These are phyloP conservation scores for Brachypterus glaber DNA, from an alignment of 2,888 invertebrate species.

Conservation along the genomic window DNA sequence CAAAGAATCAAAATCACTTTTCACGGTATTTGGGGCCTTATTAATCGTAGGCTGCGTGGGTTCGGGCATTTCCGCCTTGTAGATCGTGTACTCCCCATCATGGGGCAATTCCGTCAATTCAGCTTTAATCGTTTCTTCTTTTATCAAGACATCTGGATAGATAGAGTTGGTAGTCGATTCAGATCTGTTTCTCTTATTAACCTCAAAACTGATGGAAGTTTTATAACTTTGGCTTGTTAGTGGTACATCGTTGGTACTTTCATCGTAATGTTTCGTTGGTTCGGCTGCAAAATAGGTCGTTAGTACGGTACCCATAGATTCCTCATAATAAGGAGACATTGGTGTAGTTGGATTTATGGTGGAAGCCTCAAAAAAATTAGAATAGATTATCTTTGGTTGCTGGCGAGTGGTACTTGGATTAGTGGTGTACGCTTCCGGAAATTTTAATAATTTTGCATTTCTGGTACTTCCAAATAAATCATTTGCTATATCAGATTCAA, in stretches of 20 bases:
- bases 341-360: constrained; percentile 19
- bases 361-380: constrained; percentile 30
- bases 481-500: constrained; percentile 23
- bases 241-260: constrained; percentile 21
- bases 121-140: constrained; percentile 19
- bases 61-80: constrained; percentile 23
- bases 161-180: constrained; percentile 1
- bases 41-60: not conserved
- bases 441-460: constrained; percentile 5
- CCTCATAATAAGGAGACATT: constrained; percentile 4
- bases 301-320: constrained; percentile 9
- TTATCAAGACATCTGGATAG: constrained; percentile 7
- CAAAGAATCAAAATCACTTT: constrained; percentile 31
- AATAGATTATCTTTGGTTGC: constrained; percentile 29
- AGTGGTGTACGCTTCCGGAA: constrained; percentile 2
- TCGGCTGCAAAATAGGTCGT: constrained; percentile 12
- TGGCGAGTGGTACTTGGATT: constrained; percentile 5
- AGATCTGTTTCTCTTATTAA: constrained; percentile 36
- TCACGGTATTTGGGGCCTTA: constrained; percentile 9
- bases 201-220: constrained; percentile 46
- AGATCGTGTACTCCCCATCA: constrained; percentile 21
- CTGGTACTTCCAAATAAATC: constrained; percentile 24
- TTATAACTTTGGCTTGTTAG: constrained; percentile 43
- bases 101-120: constrained; percentile 19
- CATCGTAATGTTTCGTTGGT: constrained; percentile 17